Evolutionary conservation across 2,888 invertebrate genomes (phyloP).

Genomic region (Xiphydria camelus): DNA sequence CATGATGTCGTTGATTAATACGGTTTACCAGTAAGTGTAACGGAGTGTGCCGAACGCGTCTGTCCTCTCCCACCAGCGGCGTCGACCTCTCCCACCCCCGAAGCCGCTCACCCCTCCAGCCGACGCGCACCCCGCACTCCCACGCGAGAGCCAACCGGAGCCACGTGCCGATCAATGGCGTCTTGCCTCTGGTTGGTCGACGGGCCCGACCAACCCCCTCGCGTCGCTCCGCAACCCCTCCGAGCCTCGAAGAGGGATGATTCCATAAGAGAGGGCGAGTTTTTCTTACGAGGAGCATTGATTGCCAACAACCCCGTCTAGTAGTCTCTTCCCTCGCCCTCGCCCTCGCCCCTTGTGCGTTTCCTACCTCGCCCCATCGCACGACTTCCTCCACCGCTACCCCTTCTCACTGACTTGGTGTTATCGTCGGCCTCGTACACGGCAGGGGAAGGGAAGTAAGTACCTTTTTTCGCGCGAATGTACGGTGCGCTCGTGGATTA

Average conservation of each 20-base stretch:
- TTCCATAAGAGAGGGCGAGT: constrained; percentile 47
- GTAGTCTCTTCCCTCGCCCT: constrained; percentile 12
- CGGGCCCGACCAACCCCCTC: constrained; percentile 47
- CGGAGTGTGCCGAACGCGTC: constrained; percentile 56
- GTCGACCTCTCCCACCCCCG: constrained; percentile 22
- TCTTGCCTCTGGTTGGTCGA: constrained; percentile 54
- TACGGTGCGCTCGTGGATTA: too few species aligned
- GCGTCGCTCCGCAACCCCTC: constrained; percentile 9
- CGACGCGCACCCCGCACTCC: constrained; percentile 16
- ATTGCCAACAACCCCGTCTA: constrained; percentile 54
- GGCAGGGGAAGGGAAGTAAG: too few species aligned
- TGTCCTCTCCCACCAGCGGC: constrained; percentile 23
- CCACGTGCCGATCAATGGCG: constrained; percentile 59
- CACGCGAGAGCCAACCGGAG: constrained; percentile 41
- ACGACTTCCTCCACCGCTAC: constrained; percentile 19
- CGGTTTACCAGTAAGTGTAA: constrained; percentile 59
- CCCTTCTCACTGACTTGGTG: constrained; percentile 25
- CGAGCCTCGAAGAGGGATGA: constrained; percentile 34
- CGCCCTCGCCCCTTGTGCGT: constrained; percentile 1
- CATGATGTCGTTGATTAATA: constrained; percentile 59
- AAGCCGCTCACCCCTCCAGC: constrained; percentile 19
- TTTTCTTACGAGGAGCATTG: constrained; percentile 56
- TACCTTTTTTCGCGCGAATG: too few species aligned
- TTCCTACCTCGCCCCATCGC: too few species aligned
- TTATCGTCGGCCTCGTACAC: too few species aligned